These are phyloP conservation scores for Pollachius pollachius DNA, from an alignment of 2,113 vertebrate species.

Conservation along the genomic window DNA sequence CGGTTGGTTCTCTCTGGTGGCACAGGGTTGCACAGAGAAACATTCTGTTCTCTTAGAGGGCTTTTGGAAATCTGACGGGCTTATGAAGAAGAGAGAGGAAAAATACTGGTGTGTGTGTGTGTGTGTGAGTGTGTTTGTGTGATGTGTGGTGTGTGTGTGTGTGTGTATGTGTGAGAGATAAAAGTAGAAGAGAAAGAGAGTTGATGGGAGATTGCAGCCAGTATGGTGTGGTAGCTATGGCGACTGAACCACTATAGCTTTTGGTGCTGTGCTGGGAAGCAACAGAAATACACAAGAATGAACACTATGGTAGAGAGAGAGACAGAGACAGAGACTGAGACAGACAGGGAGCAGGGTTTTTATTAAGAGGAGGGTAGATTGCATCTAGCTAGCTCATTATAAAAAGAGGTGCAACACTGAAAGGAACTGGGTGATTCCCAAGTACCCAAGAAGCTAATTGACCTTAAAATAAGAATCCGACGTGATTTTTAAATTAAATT, in stretches of 20 bases:
- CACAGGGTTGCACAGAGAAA: conserved; percentile 18
- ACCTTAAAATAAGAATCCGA: background rate
- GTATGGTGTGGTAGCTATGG: conserved; percentile 49
- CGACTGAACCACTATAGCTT: conserved; percentile 41
- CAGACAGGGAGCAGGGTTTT: no score
- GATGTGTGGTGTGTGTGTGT: conserved; percentile 12
- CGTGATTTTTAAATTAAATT: background rate
- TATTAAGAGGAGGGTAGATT: background rate
- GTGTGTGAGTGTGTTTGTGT: conserved; percentile 19
- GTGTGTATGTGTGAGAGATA: background rate
- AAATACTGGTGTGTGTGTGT: conserved; percentile 32
- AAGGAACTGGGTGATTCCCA: background rate
- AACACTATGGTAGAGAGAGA: background rate
- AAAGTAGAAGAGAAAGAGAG: background rate
- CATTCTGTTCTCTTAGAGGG: conserved; percentile 16
- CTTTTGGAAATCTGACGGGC: conserved; percentile 37
- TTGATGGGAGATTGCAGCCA: conserved; percentile 2
- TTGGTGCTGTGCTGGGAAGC: conserved; percentile 34
- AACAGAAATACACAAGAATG: background rate
- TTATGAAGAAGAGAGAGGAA: conserved; percentile 23
- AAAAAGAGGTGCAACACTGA: background rate
- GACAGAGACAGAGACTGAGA: no score
- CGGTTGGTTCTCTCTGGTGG: conserved; percentile 29
- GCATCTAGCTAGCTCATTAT: background rate
- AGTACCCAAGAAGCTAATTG: background rate